A percentile compares a stretch with the other conserved stretches of the same genome.
Conservation (phyloP, 2,888 invertebrate species). For the Drosophila algonquin region DNA sequence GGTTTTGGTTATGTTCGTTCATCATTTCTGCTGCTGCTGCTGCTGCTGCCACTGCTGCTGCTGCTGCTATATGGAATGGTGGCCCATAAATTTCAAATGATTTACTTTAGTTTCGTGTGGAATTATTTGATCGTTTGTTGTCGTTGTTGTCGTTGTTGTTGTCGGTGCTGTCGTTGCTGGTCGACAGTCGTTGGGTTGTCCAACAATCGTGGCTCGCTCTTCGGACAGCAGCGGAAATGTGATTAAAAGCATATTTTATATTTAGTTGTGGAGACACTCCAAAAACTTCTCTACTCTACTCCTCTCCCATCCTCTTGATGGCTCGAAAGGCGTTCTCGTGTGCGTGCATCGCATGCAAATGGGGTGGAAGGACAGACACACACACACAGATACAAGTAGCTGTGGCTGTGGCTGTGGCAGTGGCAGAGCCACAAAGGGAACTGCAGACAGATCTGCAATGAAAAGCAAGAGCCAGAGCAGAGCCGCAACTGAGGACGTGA, state of each 20-base stretch:
- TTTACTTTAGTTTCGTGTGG: slow-evolving; percentile 82
- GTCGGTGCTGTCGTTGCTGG: too few relatives aligned
- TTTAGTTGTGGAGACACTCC: slow-evolving; percentile 51
- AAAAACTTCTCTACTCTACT: slow-evolving; percentile 19
- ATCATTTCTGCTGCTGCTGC: too few relatives aligned
- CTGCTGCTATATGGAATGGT: slow-evolving; percentile 50
- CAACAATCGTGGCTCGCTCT: slow-evolving; percentile 16
- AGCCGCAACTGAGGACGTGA: slow-evolving; percentile 5
- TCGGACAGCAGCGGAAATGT: slow-evolving; percentile 70
- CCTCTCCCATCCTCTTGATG: slow-evolving; percentile 44
- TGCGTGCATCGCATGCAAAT: slow-evolving; percentile 78
- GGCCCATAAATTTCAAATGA: slow-evolving; percentile 81
- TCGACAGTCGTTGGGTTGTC: slow-evolving; percentile 59
- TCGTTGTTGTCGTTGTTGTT: too few relatives aligned
- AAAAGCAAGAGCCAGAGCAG: slow-evolving; percentile 6
- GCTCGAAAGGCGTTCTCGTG: slow-evolving; percentile 22
- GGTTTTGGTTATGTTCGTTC: slow-evolving; percentile 17
- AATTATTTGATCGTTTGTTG: slow-evolving; percentile 78
- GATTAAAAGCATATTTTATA: slow-evolving; percentile 79
- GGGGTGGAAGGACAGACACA: slow-evolving; percentile 28
- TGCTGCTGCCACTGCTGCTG: too few relatives aligned
- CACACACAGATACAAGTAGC: slow-evolving; percentile 17
- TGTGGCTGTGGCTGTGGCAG: slow-evolving; percentile 22
- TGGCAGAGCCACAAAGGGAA: slow-evolving; percentile 15
- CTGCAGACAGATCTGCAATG: not conserved